phyloP scores from a whole-genome alignment of 2,888 invertebrate species.

The Dysmachus trigonus region DNA sequence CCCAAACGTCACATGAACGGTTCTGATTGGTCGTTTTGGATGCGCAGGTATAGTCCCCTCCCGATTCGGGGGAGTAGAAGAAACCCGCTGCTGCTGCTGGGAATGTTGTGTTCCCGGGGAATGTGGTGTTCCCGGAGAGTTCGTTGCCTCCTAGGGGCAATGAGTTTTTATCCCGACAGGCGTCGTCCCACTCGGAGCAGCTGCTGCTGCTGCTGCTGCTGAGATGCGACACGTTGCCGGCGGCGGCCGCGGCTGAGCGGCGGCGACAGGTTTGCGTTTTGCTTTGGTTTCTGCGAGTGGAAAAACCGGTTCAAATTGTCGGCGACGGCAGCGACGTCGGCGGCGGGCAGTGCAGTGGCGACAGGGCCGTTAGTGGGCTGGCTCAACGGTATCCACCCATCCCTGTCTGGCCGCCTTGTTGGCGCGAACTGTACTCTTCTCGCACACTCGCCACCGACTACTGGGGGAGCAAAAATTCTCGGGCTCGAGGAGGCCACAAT shows the following conservation, averaged over 20 bases:
- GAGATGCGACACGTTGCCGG: background rate
- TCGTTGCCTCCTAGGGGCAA: conserved; percentile 30
- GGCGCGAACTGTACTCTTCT: background rate
- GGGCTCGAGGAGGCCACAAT: conserved; percentile 14
- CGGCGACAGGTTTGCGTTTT: background rate
- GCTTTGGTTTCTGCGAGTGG: background rate
- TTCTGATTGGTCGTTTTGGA: background rate
- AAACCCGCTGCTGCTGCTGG: background rate
- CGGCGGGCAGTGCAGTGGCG: too few species aligned
- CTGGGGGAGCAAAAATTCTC: conserved; percentile 17
- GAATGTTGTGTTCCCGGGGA: too few species aligned
- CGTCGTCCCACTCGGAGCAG: conserved; percentile 21
- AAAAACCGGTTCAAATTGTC: conserved; percentile 32
- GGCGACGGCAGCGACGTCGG: too few species aligned
- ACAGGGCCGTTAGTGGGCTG: conserved; percentile 5
- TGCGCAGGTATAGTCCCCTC: conserved; percentile 32
- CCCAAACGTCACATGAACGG: background rate
- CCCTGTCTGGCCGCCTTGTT: background rate
- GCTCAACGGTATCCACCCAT: background rate
- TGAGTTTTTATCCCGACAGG: background rate
- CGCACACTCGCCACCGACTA: background rate
- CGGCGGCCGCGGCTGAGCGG: background rate
- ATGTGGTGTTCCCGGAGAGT: conserved; percentile 19
- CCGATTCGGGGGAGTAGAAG: background rate
- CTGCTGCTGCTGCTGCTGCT: background rate